Evolutionary conservation across 1,140 invertebrate genomes (phyloP).

Genomic region (Papilio aristodemus): DNA sequence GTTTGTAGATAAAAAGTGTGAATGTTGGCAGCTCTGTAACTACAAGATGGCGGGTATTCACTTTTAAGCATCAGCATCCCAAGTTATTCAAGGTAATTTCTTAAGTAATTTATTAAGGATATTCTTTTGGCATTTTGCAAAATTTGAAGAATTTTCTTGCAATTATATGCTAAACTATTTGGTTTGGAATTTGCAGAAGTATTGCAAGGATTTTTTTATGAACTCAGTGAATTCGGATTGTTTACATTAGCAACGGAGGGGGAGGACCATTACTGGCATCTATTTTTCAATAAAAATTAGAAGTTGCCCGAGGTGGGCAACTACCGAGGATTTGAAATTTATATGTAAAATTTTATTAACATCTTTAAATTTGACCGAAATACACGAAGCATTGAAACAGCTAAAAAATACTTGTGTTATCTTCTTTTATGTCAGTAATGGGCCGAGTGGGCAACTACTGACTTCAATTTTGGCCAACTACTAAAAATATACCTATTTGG

Average conservation of each 20-base stretch:
- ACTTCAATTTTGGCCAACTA: conserved; percentile 24
- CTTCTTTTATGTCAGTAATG: conserved; percentile 31
- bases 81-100: conserved; percentile 18
- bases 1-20: conserved; percentile 25
- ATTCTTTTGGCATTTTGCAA: conserved; percentile 17
- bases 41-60: conserved; percentile 30
- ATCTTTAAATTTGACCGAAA: no score
- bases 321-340: no score
- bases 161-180: conserved; percentile 20
- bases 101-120: conserved; percentile 18
- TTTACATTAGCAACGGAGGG: no score
- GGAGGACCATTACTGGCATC: no score
- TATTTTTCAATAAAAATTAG: no score
- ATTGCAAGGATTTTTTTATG: conserved; percentile 13
- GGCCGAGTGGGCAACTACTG: conserved; percentile 35
- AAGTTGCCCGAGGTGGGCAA: no score
- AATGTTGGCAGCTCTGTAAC: conserved; percentile 26
- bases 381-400: no score
- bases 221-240: no score
- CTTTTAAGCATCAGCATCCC: conserved; percentile 9
- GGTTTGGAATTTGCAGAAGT: conserved; percentile 19
- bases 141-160: conserved; percentile 22
- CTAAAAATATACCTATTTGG: neutral
- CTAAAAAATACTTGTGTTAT: conserved; percentile 25
- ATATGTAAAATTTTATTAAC: no score